Base-by-base conservation (phyloP, 2,888 invertebrate genomes). In the Eristalis tenax region DNA sequence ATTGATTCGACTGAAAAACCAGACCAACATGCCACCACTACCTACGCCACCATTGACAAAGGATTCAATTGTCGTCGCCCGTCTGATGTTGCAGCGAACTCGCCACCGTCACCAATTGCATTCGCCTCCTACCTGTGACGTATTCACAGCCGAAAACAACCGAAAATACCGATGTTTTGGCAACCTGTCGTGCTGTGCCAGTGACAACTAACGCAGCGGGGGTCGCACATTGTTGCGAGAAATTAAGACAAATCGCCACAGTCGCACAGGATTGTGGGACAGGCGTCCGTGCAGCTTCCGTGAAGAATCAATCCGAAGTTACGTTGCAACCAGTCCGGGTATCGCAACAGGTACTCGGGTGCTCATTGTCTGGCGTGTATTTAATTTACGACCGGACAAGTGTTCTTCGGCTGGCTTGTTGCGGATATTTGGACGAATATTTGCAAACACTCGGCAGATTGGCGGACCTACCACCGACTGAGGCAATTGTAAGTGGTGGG, bases 161-260 rank as follows among this genome's bases (percentile, higher is more conserved):
- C 50, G 50, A 69, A 71, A 68, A 77, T 23, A 56, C 56, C 56
- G 75, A 79, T 81, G 75, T 87, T 79, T 83, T 80, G 80, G 64
- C 87, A 87, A 87, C 87, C 79, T 83, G 83, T 83, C 83, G 71
- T 71, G 83, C 86, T 75, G 83, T 40, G 86, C 59, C 78, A 83
- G 65, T 28, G 83, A 83, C 83, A 87, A 83, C 76, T 83, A 43
- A 13, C 59, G 71, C 83, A 83, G 66, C 73, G 57, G 66, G 74
- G 2, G 18, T 15, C 2, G 13, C 50, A 43, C 8, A 76, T 38
- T 80, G 61, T 64, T 61, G 22, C 23, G 56, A 28, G n/a, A 82
- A 79, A 79, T 79, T 23, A 79, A 83, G 86, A 83, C 75, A 87
- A 65, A 59, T 87, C 75, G 59, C 59, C 28, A 15, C 63, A 61